Evolutionary conservation across 2,888 invertebrate species (phyloP).

Genomic region (Himalopsyche kuldschensis): DNA sequence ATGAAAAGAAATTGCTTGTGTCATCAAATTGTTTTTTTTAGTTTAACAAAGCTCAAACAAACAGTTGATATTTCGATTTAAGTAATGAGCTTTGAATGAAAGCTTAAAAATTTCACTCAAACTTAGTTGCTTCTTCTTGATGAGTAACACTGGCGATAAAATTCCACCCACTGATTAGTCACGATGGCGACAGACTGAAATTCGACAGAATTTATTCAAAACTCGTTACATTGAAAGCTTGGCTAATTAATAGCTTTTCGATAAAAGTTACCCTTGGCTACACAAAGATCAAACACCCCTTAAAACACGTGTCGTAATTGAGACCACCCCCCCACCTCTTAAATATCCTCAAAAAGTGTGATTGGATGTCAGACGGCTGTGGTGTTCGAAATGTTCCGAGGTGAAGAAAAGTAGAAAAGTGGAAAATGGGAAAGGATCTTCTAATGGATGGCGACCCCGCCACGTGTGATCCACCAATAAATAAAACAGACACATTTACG

Average conservation of each 20-base stretch:
- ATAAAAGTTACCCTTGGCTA: neutral
- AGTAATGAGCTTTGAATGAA: no score
- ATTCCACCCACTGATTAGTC: no score
- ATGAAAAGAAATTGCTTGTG: no score
- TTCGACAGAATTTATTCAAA: no score
- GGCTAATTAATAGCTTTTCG: neutral
- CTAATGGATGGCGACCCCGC: conserved; percentile 12
- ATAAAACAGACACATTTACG: conserved; percentile 27
- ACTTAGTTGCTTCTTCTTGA: no score
- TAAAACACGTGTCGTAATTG: neutral
- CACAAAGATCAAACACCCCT: neutral
- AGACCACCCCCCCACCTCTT: neutral
- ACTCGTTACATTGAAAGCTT: no score
- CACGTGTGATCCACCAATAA: conserved; percentile 28
- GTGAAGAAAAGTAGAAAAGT: neutral
- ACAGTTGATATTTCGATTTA: no score
- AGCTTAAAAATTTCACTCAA: no score
- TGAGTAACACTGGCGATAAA: no score
- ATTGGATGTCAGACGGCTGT: neutral
- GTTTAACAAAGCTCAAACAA: no score
- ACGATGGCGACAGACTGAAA: no score
- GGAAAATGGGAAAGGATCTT: neutral
- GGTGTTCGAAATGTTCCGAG: neutral
- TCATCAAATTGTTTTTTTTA: no score
- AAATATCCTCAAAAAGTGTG: neutral